Base-by-base conservation (phyloP, 2,797 vertebrate species). In the Coilia nasus region DNA sequence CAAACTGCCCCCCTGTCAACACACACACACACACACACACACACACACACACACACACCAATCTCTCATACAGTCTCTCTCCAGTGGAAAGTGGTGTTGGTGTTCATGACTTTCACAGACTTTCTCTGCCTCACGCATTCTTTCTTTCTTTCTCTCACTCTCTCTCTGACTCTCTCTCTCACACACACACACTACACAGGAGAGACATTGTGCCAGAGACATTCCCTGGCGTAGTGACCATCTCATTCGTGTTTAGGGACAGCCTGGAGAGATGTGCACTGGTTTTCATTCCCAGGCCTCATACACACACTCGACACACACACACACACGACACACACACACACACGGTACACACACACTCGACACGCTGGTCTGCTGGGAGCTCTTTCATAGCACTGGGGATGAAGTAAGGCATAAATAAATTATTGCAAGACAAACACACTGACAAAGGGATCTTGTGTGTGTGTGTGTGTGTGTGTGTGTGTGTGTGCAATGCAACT, bases 91-190 rank as follows among this genome's bases (percentile, higher is more conserved):
- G 71, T 41, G 64, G 64, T 71, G 71, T 78, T 78, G 41, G 71
- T 35, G 15, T 71, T 71, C 64, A 71, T 71, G 64, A 71, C 25
- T 64, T 64, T 35, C 28, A 71, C 67, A 71, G 67, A 31, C 28
- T 31, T 31, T 78, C 71, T 78, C 17, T 78, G 50, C 50, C 9
- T 54, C 50, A 54, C 50, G 50, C 50, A 1, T 54, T 0, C 25
- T 14, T 25, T 31, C 25, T 4, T 1, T 59, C 56, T 35, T 10
- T 35, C 67, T 75, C 67, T 41, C 28, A 17, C 67, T 41, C 28
- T 31, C 28, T 17, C 25, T 17, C 67, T 17, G 0, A 31, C 71
- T 6, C 71, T 28, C 23, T 12, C 50, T 3, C 50, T 3, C 50
- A 54, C 50, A 54, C 9, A 54, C 50, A 54, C 50, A 54, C 50